phyloP scores from a whole-genome alignment of 2,888 invertebrate genomes.

The Hetaerina titia region DNA sequence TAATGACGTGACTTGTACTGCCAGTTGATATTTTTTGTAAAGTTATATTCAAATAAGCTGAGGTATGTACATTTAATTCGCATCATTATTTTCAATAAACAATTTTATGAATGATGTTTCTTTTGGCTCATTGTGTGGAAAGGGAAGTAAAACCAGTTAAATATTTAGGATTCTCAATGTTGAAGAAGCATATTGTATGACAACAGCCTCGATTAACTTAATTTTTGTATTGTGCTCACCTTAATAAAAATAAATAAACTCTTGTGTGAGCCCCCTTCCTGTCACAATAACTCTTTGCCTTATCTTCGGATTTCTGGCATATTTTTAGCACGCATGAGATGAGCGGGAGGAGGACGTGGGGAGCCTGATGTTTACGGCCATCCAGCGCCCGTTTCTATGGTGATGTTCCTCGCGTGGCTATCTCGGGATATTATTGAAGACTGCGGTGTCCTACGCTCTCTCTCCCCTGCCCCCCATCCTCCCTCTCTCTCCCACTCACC shows the following conservation, averaged over 20 bases:
- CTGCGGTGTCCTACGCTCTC: not conserved
- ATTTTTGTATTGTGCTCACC: not conserved
- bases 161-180: not conserved
- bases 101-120: no score
- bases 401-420: slow-evolving; percentile 32
- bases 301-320: not conserved
- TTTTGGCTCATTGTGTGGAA: no score
- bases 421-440: slow-evolving; percentile 28
- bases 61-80: no score
- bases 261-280: not conserved
- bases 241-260: no score
- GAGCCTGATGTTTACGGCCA: not conserved
- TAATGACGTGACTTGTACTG: no score
- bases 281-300: not conserved
- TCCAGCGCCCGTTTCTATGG: not conserved
- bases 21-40: no score
- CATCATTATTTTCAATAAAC: no score
- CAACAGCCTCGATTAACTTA: not conserved
- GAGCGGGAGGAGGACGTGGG: not conserved
- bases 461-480: not conserved
- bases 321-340: not conserved
- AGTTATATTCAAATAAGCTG: no score
- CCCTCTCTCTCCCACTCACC: not conserved
- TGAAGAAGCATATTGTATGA: not conserved
- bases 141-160: not conserved